phyloP scores from a whole-genome alignment of 2,113 vertebrate species.

The Carassius gibelio region DNA sequence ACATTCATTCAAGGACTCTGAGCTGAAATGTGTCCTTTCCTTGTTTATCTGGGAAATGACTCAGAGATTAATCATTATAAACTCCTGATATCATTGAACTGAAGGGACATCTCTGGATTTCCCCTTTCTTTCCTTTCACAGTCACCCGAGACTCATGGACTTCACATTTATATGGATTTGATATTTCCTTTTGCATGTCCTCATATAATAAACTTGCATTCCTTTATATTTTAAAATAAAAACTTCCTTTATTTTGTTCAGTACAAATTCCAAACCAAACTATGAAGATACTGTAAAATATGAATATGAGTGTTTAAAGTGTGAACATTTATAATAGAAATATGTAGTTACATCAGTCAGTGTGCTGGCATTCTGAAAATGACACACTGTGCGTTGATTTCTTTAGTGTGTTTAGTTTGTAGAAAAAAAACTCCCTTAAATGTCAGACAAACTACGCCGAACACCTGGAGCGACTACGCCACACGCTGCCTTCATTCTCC shows the following conservation, averaged over 20 bases:
- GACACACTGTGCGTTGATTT: conserved; percentile 18
- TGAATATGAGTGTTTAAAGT: not conserved
- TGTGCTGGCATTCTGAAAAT: conserved; percentile 39
- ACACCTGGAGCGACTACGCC: conserved; percentile 34
- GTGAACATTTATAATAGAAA: conserved; percentile 5
- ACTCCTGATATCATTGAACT: conserved; percentile 14
- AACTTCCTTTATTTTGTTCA: not conserved
- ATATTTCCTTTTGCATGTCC: not conserved
- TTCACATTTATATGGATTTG: not conserved
- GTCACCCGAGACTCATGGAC: not conserved
- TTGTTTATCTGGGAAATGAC: not conserved
- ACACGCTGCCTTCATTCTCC: conserved; percentile 26
- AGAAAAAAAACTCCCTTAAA: not conserved
- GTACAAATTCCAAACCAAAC: not conserved
- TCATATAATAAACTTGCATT: not conserved
- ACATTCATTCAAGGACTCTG: conserved; percentile 42
- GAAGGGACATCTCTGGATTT: conserved; percentile 25
- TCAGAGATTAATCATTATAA: not conserved
- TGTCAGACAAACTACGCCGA: conserved; percentile 25
- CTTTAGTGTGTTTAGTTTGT: conserved; percentile 24
- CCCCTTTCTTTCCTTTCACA: not conserved
- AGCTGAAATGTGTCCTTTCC: conserved; percentile 31
- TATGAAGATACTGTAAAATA: not conserved
- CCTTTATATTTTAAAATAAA: not conserved
- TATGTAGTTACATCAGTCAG: conserved; percentile 2